Percentiles rank a stretch among this genome's conserved stretches.
Conservation (phyloP, 2,888 invertebrate genomes). For the Erebia palarica region DNA sequence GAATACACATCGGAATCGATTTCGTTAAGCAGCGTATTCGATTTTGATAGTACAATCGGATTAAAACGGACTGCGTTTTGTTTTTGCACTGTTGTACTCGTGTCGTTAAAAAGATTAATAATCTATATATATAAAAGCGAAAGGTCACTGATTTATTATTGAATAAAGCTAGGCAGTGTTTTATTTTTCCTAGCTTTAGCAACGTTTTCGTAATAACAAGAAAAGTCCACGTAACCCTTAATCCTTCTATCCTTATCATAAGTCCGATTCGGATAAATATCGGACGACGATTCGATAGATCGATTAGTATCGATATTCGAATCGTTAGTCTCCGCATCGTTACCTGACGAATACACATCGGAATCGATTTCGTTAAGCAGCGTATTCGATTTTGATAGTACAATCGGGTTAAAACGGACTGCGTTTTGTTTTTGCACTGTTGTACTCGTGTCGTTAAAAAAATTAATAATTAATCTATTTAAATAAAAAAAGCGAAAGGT, state of each 20-base stretch:
- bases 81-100: no score
- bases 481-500: no score
- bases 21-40: no score
- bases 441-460: no score
- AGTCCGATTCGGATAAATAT: constrained; percentile 64
- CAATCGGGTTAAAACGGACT: constrained; percentile 84
- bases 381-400: constrained; percentile 78
- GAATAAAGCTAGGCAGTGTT: constrained; percentile 84
- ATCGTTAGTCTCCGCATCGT: constrained; percentile 57
- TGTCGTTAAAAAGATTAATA: no score
- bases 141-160: constrained; percentile 49
- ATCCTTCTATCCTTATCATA: constrained; percentile 87
- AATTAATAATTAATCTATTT: no score
- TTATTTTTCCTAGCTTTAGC: constrained; percentile 86
- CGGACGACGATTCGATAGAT: constrained; percentile 69
- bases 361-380: constrained; percentile 71
- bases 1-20: no score
- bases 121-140: no score
- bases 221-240: constrained; percentile 92
- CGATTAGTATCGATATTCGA: constrained; percentile 68
- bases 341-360: constrained; percentile 65
- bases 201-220: constrained; percentile 88
- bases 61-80: no score
- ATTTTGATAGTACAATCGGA: no score
- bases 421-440: constrained; percentile 40